Evolutionary conservation across 1,140 invertebrate genomes (phyloP).

Genomic region (Phthorimaea operculella): DNA sequence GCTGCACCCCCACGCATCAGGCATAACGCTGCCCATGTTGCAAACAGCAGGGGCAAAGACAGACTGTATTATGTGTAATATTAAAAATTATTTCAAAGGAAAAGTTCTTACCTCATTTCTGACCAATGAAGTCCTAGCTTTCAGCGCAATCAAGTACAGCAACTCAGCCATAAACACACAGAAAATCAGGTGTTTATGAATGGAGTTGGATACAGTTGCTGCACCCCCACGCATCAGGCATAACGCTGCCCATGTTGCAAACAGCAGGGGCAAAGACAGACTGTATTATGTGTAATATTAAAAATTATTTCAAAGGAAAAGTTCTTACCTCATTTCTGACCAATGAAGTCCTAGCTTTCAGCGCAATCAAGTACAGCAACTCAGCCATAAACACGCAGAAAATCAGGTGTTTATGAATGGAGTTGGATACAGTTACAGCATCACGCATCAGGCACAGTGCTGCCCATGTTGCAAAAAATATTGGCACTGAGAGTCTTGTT

Average conservation of each 20-base stretch:
- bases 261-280: slow-evolving; percentile 82
- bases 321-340: slow-evolving; percentile 77
- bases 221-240: slow-evolving; percentile 81
- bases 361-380: slow-evolving; percentile 85
- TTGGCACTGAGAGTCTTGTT: no score
- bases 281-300: slow-evolving; percentile 92
- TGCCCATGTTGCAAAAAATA: slow-evolving; percentile 77
- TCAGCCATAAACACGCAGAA: slow-evolving; percentile 89
- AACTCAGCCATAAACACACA: slow-evolving; percentile 88
- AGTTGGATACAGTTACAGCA: slow-evolving; percentile 90
- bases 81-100: no score
- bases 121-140: slow-evolving; percentile 79
- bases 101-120: slow-evolving; percentile 79
- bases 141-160: slow-evolving; percentile 87
- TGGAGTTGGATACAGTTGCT: slow-evolving; percentile 93
- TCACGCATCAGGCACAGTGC: slow-evolving; percentile 84
- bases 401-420: slow-evolving; percentile 93
- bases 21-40: slow-evolving; percentile 79
- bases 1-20: slow-evolving; percentile 80
- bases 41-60: slow-evolving; percentile 81
- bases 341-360: slow-evolving; percentile 81
- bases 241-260: slow-evolving; percentile 78
- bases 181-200: slow-evolving; percentile 92
- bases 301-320: no score
- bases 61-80: slow-evolving; percentile 86